phyloP scores from a whole-genome alignment of 2,113 vertebrate genomes.

The Piaya cayana region DNA sequence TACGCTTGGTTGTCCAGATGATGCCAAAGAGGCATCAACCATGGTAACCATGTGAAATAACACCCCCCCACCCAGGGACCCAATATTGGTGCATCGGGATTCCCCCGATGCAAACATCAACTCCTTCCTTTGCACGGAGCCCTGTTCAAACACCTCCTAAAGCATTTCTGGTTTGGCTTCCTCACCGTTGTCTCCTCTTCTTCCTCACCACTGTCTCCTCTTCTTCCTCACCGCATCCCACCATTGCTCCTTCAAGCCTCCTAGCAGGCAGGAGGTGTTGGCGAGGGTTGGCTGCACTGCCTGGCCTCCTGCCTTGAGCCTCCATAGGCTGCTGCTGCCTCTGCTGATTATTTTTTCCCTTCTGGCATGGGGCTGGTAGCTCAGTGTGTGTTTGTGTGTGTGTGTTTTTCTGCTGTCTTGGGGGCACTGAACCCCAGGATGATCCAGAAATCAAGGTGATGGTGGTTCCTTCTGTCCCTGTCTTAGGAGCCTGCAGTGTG shows the following conservation, averaged over 20 bases:
- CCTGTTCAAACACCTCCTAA: neutral
- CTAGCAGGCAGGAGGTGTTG: neutral
- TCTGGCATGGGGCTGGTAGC: neutral
- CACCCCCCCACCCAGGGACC: fast-evolving
- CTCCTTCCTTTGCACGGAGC: neutral
- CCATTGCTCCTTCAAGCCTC: fast-evolving
- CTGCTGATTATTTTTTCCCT: neutral
- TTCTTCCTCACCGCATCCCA: fast-evolving
- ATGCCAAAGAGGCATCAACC: fast-evolving
- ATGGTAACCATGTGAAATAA: neutral
- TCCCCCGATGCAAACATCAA: fast-evolving
- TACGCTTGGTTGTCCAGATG: neutral
- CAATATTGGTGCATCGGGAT: fast-evolving
- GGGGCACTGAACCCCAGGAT: neutral
- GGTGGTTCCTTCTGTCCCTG: neutral
- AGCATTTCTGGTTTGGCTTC: neutral
- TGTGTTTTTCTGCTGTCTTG: neutral
- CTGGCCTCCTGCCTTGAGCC: neutral
- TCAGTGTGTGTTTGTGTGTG: neutral
- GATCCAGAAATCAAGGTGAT: neutral
- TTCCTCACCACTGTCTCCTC: neutral
- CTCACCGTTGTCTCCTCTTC: neutral
- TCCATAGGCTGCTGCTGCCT: neutral
- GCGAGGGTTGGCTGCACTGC: neutral
- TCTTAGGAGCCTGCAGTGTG: slow-evolving; percentile 67